Evolutionary conservation across 2,888 invertebrate species (phyloP).

Genomic region (Hypena proboscidalis): DNA sequence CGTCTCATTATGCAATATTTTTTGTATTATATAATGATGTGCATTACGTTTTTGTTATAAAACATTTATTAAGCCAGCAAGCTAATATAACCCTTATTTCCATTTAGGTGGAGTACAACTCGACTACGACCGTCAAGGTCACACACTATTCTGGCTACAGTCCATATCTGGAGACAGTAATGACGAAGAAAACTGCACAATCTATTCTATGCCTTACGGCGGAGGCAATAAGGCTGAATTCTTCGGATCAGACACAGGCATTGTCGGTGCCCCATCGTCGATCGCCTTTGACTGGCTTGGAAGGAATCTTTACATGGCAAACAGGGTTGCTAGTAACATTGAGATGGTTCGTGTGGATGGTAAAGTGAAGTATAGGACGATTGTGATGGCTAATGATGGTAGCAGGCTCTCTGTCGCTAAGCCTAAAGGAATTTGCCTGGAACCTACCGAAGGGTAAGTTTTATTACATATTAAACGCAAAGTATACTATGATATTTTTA

Average conservation of each 20-base stretch:
- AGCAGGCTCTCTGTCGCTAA: constrained; percentile 93
- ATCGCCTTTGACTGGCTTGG: constrained; percentile 99
- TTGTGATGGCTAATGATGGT: constrained; percentile 96
- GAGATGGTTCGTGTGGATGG: constrained; percentile 95
- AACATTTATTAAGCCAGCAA: too few species aligned
- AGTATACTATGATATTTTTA: neutral
- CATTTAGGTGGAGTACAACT: constrained; percentile 92
- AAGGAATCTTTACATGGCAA: constrained; percentile 96
- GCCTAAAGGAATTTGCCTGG: constrained; percentile 94
- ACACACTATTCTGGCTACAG: constrained; percentile 95
- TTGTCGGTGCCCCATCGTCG: constrained; percentile 95
- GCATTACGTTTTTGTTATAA: too few species aligned
- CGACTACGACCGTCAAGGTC: constrained; percentile 95
- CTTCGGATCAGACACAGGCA: constrained; percentile 92
- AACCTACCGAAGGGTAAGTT: constrained; percentile 94
- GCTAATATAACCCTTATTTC: neutral
- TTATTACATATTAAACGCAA: too few species aligned
- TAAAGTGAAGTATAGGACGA: constrained; percentile 92
- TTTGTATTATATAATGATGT: too few species aligned
- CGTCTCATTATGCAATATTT: neutral
- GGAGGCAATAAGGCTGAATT: constrained; percentile 92
- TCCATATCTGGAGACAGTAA: constrained; percentile 87
- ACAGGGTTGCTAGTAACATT: constrained; percentile 94
- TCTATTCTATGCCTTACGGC: constrained; percentile 92
- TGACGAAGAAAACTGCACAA: constrained; percentile 93